Evolutionary conservation across 2,113 vertebrate genomes (phyloP).

Genomic region (Indri indri): DNA sequence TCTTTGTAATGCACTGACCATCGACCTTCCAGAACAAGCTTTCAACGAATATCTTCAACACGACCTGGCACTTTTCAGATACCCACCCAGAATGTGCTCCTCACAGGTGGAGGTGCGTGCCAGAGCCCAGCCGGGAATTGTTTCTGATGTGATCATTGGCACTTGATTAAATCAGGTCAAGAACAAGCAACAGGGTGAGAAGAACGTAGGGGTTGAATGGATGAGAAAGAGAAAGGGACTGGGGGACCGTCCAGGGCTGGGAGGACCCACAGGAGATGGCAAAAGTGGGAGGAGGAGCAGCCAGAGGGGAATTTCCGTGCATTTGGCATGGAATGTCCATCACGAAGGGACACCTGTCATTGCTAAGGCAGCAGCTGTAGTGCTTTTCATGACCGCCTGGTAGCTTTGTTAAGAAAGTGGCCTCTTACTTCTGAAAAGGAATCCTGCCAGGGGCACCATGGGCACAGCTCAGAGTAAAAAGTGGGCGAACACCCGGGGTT

Average conservation of each 20-base stretch:
- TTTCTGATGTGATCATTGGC: background rate
- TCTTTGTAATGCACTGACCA: background rate
- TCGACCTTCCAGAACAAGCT: background rate
- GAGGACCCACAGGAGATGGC: background rate
- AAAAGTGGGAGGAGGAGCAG: background rate
- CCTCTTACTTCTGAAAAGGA: background rate
- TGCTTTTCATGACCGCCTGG: background rate
- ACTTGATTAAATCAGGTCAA: background rate
- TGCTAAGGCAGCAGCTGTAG: background rate
- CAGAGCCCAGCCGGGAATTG: background rate
- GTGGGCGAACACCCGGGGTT: background rate
- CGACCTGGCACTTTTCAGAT: background rate
- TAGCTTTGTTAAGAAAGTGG: background rate
- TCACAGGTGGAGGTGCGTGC: background rate
- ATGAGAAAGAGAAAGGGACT: background rate
- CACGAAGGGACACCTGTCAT: background rate
- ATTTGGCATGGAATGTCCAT: background rate
- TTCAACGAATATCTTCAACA: background rate
- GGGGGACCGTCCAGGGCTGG: background rate
- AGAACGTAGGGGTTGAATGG: background rate
- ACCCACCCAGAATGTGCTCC: background rate
- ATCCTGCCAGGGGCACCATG: background rate
- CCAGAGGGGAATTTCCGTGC: background rate
- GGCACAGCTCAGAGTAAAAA: background rate
- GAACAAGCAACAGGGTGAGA: background rate